These are phyloP conservation scores for Colaptes auratus DNA, from an alignment of 2,113 vertebrate genomes.

Conservation along the genomic window DNA sequence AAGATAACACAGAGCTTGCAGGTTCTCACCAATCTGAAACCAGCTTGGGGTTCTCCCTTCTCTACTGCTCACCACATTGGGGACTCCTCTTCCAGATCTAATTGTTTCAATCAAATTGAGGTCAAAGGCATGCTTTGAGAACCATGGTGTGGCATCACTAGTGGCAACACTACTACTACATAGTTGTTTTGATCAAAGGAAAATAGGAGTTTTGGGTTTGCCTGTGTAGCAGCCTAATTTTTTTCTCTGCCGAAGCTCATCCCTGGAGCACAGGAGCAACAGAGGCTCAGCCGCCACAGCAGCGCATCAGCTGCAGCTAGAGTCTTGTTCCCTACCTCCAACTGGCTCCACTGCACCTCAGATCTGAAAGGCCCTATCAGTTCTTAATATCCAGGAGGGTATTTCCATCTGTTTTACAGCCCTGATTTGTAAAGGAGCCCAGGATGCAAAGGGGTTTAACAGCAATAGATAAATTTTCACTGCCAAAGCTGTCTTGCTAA, in stretches of 20 bases:
- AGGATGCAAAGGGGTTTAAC: neutral
- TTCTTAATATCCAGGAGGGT: neutral
- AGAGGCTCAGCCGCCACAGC: rapidly evolving
- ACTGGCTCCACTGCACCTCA: neutral
- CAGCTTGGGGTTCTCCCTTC: neutral
- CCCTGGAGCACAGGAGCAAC: neutral
- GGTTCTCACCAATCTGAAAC: neutral
- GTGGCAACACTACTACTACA: neutral
- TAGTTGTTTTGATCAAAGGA: neutral
- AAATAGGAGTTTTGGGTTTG: neutral
- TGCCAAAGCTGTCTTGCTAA: neutral
- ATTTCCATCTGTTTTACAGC: neutral
- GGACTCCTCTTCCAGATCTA: neutral
- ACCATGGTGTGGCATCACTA: neutral
- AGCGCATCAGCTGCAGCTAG: neutral
- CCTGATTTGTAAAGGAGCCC: neutral
- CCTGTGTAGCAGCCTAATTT: neutral
- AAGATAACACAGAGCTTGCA: neutral
- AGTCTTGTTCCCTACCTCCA: neutral
- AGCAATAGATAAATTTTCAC: neutral
- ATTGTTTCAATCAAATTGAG: neutral
- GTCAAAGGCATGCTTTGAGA: neutral
- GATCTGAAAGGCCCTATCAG: neutral
- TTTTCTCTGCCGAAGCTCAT: neutral
- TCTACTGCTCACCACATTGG: neutral